phyloP scores from a whole-genome alignment of 2,113 vertebrate species.

The Chlorocebus sabaeus region DNA sequence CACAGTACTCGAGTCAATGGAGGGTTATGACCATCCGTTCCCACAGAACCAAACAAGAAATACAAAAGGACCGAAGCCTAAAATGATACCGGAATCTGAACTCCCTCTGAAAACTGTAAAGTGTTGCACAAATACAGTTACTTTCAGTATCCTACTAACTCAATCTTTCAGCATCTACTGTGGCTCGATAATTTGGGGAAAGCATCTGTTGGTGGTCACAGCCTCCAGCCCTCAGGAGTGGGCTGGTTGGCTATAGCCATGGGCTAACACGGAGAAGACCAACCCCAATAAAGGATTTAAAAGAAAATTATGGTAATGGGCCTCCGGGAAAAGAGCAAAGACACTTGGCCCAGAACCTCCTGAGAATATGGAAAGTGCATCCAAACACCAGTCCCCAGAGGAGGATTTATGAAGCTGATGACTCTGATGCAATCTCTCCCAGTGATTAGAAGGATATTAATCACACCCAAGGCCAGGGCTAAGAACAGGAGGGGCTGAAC shows the following conservation, averaged over 20 bases:
- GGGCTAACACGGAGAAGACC: constrained; percentile 18
- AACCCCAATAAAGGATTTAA: constrained; percentile 27
- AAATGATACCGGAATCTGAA: not conserved
- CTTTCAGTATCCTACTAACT: not conserved
- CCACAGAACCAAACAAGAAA: not conserved
- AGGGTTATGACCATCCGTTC: not conserved
- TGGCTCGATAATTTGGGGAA: not conserved
- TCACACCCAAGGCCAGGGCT: not conserved
- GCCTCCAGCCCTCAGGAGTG: not conserved
- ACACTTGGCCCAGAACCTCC: constrained; percentile 6
- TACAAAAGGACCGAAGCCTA: not conserved
- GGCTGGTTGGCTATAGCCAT: not conserved
- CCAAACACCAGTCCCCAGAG: constrained; percentile 24
- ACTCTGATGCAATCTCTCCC: constrained; percentile 14
- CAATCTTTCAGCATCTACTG: not conserved
- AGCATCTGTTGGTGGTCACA: constrained; percentile 8
- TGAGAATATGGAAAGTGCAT: not conserved
- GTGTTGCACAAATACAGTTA: not conserved
- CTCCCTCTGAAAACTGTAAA: not conserved
- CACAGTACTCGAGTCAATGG: not conserved
- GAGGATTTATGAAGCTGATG: constrained; percentile 53
- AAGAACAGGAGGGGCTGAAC: constrained; percentile 5
- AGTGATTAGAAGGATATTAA: constrained; percentile 41
- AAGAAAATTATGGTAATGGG: constrained; percentile 65
- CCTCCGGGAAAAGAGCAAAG: constrained; percentile 51